Evolutionary conservation across 2,113 vertebrate species (phyloP), one percentile per base, ranked within the genome.

Genomic region (Cranoglanis bouderius): DNA sequence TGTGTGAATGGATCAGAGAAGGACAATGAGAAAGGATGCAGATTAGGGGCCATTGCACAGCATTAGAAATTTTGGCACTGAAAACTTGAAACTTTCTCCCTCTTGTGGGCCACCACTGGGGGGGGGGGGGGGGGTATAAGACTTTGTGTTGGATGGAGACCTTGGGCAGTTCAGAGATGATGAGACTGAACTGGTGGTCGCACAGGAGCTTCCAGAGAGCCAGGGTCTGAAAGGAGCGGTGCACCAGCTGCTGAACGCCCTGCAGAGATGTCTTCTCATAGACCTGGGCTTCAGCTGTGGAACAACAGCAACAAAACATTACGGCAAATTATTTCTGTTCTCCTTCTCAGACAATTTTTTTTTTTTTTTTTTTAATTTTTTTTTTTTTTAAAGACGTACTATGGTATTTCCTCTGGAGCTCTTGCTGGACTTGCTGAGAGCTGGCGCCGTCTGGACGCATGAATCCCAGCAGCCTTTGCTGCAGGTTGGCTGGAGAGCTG

Each of bases 131-230:
- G n/a, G n/a, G 57, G 2, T 70, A 53, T 14, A 75, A 46, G 57
- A 19, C 1, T 49, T 2, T 32, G 53, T 59, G n/a, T 85, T 26
- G 53, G 38, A 2, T 63, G 21, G 46, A 53, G 93, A 99, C 98
- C 98, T 98, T 99, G 70, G 97, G 97, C 92, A 99, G 96, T 87
- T 99, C 98, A 51, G 97, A 95, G 55, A 98, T 96, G 92, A 99
- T 97, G 92, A 97, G 93, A 93, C 95, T 96, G 92, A 99, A 98
- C 13, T 99, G 97, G 92, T 99, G 98, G 87, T 99, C 98, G 92
- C 97, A 99, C 1, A 99, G 96, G 67, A 99, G 95, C 85, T 98
- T 99, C 98, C 98, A 99, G 10, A 99, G 95, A 61, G 98, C 96
- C 92, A 99, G 83, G 18, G 97, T 97, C 89, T 99, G 98, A 92